These are phyloP conservation scores for Sorex fumeus DNA, from an alignment of 2,113 vertebrate genomes.

Conservation along the genomic window DNA sequence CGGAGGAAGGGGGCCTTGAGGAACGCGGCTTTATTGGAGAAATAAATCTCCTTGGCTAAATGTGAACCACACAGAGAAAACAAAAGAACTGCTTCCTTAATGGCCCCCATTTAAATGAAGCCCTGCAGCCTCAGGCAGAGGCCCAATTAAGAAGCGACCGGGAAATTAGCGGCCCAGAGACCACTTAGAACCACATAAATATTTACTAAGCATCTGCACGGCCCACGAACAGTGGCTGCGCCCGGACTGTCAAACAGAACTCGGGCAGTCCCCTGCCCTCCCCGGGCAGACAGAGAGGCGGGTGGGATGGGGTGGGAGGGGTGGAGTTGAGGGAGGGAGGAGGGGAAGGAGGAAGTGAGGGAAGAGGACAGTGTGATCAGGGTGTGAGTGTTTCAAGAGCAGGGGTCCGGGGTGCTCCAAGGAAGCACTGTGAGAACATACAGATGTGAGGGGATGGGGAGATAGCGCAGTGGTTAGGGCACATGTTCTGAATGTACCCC, in stretches of 20 bases:
- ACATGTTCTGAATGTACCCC: too few relatives aligned
- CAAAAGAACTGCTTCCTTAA: conserved; percentile 72
- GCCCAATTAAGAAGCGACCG: conserved; percentile 68
- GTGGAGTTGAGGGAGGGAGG: neutral
- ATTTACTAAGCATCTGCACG: neutral
- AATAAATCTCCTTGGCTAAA: conserved; percentile 82
- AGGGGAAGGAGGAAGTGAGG: neutral
- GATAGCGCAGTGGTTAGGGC: too few relatives aligned
- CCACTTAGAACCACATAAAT: conserved; percentile 32
- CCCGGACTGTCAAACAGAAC: conserved; percentile 8
- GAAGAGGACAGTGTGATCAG: too few relatives aligned
- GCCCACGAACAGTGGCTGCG: neutral
- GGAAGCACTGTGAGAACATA: conserved; percentile 5
- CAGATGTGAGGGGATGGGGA: neutral
- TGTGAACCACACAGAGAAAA: conserved; percentile 48
- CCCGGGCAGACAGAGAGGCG: neutral
- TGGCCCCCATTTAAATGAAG: conserved; percentile 68
- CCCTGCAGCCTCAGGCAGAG: conserved; percentile 52
- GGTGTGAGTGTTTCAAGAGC: neutral
- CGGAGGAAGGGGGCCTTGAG: neutral
- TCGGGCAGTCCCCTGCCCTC: neutral
- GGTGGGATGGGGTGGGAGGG: fast-evolving
- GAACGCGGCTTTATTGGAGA: conserved; percentile 78
- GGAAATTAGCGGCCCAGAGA: conserved; percentile 63
- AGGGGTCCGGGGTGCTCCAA: neutral